Percentiles rank a stretch among this genome's conserved stretches.
These are phyloP conservation scores for Drosophila lowei DNA, from an alignment of 1,140 invertebrate species.

Conservation along the genomic window DNA sequence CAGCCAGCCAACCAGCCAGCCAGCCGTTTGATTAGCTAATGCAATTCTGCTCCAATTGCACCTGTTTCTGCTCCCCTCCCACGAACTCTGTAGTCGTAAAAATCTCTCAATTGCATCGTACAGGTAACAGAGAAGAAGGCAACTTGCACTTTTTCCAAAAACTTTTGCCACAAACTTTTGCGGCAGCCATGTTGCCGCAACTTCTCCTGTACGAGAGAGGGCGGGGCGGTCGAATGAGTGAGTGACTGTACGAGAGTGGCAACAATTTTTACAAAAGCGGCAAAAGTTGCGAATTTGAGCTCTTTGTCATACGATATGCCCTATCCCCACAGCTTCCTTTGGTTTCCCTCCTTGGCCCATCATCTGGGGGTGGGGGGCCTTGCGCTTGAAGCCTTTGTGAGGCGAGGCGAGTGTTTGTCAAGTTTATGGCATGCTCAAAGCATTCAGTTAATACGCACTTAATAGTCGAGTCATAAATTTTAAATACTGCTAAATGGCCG, in stretches of 20 bases:
- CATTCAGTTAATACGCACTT: constrained; percentile 76
- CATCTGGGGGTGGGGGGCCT: background rate
- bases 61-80: background rate
- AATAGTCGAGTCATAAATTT: constrained; percentile 81
- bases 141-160: constrained; percentile 32
- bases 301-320: constrained; percentile 46
- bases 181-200: constrained; percentile 32
- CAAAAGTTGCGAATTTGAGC: constrained; percentile 52
- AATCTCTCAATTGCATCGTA: constrained; percentile 51
- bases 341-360: background rate
- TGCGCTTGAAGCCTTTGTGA: constrained; percentile 5
- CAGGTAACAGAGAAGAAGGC: constrained; percentile 50
- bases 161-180: constrained; percentile 50
- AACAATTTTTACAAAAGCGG: constrained; percentile 59
- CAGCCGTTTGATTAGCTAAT: constrained; percentile 75
- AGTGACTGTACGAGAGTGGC: constrained; percentile 37
- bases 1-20: background rate
- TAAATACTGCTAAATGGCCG: constrained; percentile 80
- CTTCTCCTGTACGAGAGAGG: constrained; percentile 29
- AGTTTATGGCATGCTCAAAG: constrained; percentile 69
- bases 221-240: background rate
- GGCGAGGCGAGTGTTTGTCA: constrained; percentile 24
- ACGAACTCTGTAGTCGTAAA: constrained; percentile 23
- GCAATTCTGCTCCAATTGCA: constrained; percentile 69
- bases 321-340: background rate